phyloP scores from a whole-genome alignment of 1,140 invertebrate genomes.

The Drosophila carrolli region DNA sequence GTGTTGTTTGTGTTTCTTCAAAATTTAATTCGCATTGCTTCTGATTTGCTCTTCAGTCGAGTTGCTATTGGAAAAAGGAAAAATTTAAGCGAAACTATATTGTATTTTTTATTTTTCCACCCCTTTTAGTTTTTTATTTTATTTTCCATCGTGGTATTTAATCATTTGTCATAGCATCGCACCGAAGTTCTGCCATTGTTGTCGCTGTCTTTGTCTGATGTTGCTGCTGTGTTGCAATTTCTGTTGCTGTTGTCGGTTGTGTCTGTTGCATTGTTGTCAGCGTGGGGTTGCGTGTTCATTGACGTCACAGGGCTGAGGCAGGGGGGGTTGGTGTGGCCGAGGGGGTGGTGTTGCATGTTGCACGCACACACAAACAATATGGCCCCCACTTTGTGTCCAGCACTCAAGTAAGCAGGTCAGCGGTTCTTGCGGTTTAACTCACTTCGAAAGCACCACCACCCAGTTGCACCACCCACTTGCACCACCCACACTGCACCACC shows the following conservation, averaged over 20 bases:
- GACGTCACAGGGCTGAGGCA: constrained; percentile 52
- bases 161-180: constrained; percentile 67
- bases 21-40: not conserved
- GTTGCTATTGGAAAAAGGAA: constrained; percentile 1
- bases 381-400: constrained; percentile 21
- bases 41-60: constrained; percentile 1
- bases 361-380: constrained; percentile 56
- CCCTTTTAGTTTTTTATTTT: not conserved
- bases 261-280: constrained; percentile 66
- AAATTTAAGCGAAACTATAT: constrained; percentile 33
- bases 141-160: constrained; percentile 40
- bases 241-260: constrained; percentile 16
- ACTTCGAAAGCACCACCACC: constrained; percentile 31
- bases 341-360: constrained; percentile 62
- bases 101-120: constrained; percentile 7
- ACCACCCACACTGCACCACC: constrained; percentile 17
- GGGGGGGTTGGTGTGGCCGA: not conserved
- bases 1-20: not conserved
- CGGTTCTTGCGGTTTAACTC: constrained; percentile 71
- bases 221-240: constrained; percentile 23
- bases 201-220: constrained; percentile 25
- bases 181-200: constrained; percentile 42
- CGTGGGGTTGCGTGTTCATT: constrained; percentile 67
- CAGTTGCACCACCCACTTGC: constrained; percentile 8
- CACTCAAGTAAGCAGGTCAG: constrained; percentile 79